Percentiles rank a stretch among this genome's conserved stretches.
Evolutionary conservation across 1,140 invertebrate species (phyloP).

Genomic region (Penaeus chinensis): DNA sequence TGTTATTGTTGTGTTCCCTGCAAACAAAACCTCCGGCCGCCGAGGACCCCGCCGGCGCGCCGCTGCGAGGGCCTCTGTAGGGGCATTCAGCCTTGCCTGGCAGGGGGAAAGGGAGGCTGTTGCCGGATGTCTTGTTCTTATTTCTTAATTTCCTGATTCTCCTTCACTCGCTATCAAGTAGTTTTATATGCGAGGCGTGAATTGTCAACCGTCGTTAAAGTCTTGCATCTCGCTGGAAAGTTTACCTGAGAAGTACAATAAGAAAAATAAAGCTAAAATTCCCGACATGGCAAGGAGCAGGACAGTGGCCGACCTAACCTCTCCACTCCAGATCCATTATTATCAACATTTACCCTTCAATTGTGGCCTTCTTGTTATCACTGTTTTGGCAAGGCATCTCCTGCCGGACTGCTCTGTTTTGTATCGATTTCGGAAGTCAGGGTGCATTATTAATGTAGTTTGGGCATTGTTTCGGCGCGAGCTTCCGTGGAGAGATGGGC

Average conservation of each 20-base stretch:
- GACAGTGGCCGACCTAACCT: neutral
- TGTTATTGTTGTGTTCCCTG: conserved; percentile 45
- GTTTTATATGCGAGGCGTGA: too few species aligned
- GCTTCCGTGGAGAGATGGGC: too few species aligned
- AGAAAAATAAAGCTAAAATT: too few species aligned
- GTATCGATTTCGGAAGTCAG: conserved; percentile 33
- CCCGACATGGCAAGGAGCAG: too few species aligned
- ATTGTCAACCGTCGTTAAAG: too few species aligned
- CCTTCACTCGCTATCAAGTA: neutral
- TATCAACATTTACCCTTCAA: conserved; percentile 16
- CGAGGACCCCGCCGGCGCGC: neutral
- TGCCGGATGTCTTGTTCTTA: neutral
- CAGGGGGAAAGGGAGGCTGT: neutral
- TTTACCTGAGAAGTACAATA: too few species aligned
- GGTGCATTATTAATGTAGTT: conserved; percentile 17
- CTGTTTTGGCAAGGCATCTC: conserved; percentile 26
- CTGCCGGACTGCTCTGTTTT: neutral
- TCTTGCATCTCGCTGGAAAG: too few species aligned
- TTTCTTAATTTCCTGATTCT: neutral
- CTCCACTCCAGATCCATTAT: neutral
- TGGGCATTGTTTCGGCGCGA: neutral
- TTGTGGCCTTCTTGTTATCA: conserved; percentile 21
- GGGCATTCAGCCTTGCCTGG: neutral
- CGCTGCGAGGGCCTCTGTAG: neutral
- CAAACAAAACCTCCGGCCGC: conserved; percentile 24